These are phyloP conservation scores for Nomada ruficornis DNA, from an alignment of 2,888 invertebrate genomes.

Conservation along the genomic window DNA sequence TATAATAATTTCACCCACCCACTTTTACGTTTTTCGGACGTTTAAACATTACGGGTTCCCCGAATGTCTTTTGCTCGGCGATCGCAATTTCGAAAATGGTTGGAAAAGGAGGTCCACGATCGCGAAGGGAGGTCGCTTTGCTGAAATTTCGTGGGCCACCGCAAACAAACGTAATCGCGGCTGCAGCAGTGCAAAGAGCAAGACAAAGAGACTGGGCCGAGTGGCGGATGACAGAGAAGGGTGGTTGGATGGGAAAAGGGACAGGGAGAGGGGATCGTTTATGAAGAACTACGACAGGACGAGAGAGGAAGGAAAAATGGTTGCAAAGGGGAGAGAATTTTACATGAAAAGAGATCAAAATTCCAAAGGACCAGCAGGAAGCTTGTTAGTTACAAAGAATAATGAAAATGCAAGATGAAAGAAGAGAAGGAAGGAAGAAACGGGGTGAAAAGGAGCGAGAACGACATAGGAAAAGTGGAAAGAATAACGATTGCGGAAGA, in stretches of 20 bases:
- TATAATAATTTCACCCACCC: background rate
- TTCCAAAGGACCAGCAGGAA: constrained; percentile 35
- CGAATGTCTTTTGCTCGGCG: constrained; percentile 21
- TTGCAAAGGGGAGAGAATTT: constrained; percentile 6
- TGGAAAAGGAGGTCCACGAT: background rate
- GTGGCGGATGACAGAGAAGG: background rate
- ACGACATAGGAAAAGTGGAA: background rate
- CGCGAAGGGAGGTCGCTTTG: constrained; percentile 22
- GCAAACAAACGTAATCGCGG: constrained; percentile 58
- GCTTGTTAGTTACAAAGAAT: constrained; percentile 40
- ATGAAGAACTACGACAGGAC: no score
- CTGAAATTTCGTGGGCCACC: constrained; percentile 55
- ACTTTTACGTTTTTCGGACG: background rate
- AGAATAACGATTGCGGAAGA: constrained; percentile 29
- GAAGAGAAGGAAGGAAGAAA: background rate
- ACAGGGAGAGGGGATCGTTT: background rate
- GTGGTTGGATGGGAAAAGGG: background rate
- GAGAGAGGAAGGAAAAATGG: no score
- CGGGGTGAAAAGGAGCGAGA: background rate
- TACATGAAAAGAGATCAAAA: constrained; percentile 37
- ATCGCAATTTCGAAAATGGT: constrained; percentile 10
- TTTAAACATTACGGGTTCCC: constrained; percentile 10
- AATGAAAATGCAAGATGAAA: constrained; percentile 33
- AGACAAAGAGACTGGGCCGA: constrained; percentile 37
- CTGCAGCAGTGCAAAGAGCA: constrained; percentile 11